phyloP scores from a whole-genome alignment of 1,140 invertebrate genomes.

The Micrasema longulum region DNA sequence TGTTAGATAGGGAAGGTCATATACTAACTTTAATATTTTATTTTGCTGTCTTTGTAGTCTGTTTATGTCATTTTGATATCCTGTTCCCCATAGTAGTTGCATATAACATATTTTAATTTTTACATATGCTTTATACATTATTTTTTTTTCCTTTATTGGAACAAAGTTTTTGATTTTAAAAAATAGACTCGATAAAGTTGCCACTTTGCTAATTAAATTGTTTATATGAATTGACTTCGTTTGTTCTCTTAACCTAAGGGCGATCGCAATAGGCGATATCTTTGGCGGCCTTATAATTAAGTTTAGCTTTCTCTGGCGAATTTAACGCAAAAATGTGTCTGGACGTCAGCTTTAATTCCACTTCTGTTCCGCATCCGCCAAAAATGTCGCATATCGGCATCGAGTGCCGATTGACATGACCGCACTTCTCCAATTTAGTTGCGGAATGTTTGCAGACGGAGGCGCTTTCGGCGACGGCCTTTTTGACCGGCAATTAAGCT shows the following conservation, averaged over 20 bases:
- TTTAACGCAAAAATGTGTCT: background rate
- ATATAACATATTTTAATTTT: no score
- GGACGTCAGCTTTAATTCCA: no score
- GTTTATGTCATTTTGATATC: no score
- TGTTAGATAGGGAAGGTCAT: no score
- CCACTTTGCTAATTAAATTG: no score
- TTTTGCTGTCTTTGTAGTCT: no score
- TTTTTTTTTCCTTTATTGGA: no score
- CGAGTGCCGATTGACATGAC: conserved; percentile 20
- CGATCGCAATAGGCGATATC: background rate
- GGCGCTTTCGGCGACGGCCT: conserved; percentile 31
- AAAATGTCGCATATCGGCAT: conserved; percentile 17
- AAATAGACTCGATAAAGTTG: no score
- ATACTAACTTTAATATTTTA: no score
- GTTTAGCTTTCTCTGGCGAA: background rate
- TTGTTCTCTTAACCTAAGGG: background rate
- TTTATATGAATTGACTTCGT: background rate
- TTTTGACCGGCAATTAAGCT: conserved; percentile 40
- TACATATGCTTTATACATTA: no score
- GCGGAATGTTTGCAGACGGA: conserved; percentile 26
- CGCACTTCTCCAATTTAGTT: conserved; percentile 36
- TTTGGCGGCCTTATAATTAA: background rate
- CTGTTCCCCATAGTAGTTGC: no score
- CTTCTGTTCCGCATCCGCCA: conserved; percentile 22
- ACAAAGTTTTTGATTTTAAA: no score